A percentile compares a stretch with the other conserved stretches of the same genome.
These are phyloP conservation scores for Desmodus rotundus DNA, from an alignment of 2,113 vertebrate species.

Conservation along the genomic window DNA sequence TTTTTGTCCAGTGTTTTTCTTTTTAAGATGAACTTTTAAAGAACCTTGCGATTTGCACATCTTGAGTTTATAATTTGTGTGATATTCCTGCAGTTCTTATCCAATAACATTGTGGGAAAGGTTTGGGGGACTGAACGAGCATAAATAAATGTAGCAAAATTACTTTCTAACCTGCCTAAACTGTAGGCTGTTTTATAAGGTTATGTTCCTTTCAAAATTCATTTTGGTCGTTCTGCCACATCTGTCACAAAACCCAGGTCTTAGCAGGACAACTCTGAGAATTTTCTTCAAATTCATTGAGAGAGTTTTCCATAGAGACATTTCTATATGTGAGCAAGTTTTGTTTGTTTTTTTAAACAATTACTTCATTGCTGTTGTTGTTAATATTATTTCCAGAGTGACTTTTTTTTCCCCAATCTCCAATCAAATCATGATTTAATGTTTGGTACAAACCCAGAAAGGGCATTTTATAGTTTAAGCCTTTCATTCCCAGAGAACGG, in stretches of 20 bases:
- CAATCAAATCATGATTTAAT: constrained; percentile 76
- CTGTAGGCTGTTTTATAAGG: constrained; percentile 82
- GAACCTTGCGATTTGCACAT: constrained; percentile 99
- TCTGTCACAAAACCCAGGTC: constrained; percentile 82
- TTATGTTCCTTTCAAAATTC: constrained; percentile 82
- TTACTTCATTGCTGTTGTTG: constrained; percentile 74
- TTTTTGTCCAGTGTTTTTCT: constrained; percentile 92
- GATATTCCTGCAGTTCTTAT: constrained; percentile 88
- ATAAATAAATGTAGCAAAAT: constrained; percentile 93
- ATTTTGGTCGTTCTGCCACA: constrained; percentile 80
- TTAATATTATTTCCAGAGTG: constrained; percentile 78
- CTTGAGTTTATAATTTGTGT: constrained; percentile 90
- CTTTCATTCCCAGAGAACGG: constrained; percentile 73
- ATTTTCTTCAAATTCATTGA: constrained; percentile 82
- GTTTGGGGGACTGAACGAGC: constrained; percentile 81
- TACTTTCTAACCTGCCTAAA: constrained; percentile 90
- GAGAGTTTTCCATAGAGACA: constrained; percentile 80
- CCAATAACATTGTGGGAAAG: constrained; percentile 84
- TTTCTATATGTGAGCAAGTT: constrained; percentile 79
- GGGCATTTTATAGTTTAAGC: constrained; percentile 54
- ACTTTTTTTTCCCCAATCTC: constrained; percentile 67
- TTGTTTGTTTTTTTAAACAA: constrained; percentile 73
- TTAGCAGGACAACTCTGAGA: constrained; percentile 81
- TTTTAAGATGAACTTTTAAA: constrained; percentile 91
- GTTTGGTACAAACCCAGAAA: constrained; percentile 82